Base-by-base conservation (phyloP, 2,113 vertebrate genomes). In the Oxyura jamaicensis region DNA sequence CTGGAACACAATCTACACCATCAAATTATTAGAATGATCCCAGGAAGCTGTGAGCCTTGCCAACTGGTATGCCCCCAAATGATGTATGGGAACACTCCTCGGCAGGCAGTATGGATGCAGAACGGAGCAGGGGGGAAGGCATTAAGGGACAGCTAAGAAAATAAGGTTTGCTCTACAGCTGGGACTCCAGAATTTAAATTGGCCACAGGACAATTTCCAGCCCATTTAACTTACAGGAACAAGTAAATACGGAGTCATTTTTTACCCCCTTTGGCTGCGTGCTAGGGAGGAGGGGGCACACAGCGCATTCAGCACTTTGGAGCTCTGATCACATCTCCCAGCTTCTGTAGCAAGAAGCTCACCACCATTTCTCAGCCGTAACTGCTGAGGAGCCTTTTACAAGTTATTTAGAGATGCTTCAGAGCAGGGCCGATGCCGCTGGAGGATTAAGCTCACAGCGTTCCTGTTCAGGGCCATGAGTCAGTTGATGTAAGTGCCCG, bases 381-480 rank as follows among this genome's bases (percentile, higher is more conserved):
- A 48, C 63, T 56, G 35, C 48, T 13, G 53, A 58, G 44, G 58
- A 92, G 50, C 66, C n/a, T 79, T 66, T 0, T 44, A 44, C 56
- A 31, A 67, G 77, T 84, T 53, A 29, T 39, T 72, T 67, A 28
- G 56, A 88, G 46, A 58, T 0, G 13, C 76, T 90, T 44, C 56
- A 39, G 86, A 90, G 68, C 2, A 0, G 73, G 72, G 91, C 42
- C 0, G 3, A 46, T 81, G 91, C 42, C 71, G 83, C 86, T 75
- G 84, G 58, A 95, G 86, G 80, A 93, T 78, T 65, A 91, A 84
- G 60, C 26, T 19, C 86, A 26, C 83, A 94, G 92, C 93, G 79
- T 53, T 72, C 91, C 60, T 92, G 83, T 72, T 68, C 13, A 7
- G 88, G 88, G 77, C 88, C 80, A 2, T 96, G 95, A 96, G 88